Evolutionary conservation across 1,140 invertebrate species (phyloP).

Genomic region (Radopholus similis): DNA sequence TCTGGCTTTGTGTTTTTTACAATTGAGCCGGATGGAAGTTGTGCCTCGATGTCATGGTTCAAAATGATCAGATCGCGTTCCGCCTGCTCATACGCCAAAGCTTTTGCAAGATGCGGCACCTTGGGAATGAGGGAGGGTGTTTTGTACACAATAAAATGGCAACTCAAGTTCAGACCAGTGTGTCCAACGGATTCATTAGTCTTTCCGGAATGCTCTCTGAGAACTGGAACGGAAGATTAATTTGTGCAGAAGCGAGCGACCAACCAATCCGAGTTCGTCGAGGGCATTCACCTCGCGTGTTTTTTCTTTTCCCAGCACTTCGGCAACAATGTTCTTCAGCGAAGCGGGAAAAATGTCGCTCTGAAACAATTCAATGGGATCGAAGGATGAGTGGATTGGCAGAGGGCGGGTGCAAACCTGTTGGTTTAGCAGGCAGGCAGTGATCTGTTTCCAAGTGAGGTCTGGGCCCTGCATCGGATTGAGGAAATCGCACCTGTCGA

Average conservation of each 20-base stretch:
- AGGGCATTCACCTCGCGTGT: slow-evolving; percentile 34
- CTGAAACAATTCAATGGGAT: not conserved
- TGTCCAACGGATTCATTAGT: slow-evolving; percentile 79
- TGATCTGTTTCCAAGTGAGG: slow-evolving; percentile 87
- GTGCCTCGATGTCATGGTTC: slow-evolving; percentile 83
- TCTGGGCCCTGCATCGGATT: slow-evolving; percentile 85
- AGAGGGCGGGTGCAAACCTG: slow-evolving; percentile 56
- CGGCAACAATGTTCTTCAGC: slow-evolving; percentile 73
- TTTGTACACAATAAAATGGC: not conserved
- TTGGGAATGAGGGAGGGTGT: not conserved
- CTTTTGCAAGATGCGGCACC: slow-evolving; percentile 77
- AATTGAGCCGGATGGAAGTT: slow-evolving; percentile 77
- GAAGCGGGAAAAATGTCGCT: slow-evolving; percentile 89
- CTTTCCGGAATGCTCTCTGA: slow-evolving; percentile 76
- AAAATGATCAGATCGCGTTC: slow-evolving; percentile 91
- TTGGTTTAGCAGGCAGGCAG: slow-evolving; percentile 79
- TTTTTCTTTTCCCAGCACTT: slow-evolving; percentile 68
- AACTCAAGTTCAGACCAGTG: slow-evolving; percentile 64
- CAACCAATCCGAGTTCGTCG: slow-evolving; percentile 37
- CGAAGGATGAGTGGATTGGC: not conserved
- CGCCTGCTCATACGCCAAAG: slow-evolving; percentile 72
- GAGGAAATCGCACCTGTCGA: slow-evolving; percentile 76
- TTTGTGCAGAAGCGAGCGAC: not conserved
- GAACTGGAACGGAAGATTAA: slow-evolving; percentile 70
- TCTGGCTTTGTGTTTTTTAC: slow-evolving; percentile 27